Percentiles rank a stretch among this genome's conserved stretches.
Conservation (phyloP, 2,888 invertebrate species). For the Antheraea yamamai region DNA sequence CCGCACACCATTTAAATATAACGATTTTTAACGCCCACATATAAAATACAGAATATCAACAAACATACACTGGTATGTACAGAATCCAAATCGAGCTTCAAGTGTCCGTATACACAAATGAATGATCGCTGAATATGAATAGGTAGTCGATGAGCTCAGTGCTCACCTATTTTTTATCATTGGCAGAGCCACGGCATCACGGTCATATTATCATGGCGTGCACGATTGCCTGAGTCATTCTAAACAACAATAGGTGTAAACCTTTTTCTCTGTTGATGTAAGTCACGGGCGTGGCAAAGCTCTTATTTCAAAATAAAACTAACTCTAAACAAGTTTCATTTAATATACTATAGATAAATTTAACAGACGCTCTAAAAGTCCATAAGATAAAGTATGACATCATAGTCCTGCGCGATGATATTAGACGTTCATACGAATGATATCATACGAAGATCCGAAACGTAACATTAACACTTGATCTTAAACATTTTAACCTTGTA, state of each 20-base stretch:
- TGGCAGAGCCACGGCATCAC: slow-evolving; percentile 41
- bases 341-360: neutral
- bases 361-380: neutral
- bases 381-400: slow-evolving; percentile 43
- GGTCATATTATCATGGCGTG: slow-evolving; percentile 46
- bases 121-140: slow-evolving; percentile 41
- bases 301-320: neutral
- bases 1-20: slow-evolving; percentile 44
- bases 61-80: slow-evolving; percentile 39
- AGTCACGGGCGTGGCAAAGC: slow-evolving; percentile 15
- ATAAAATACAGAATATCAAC: slow-evolving; percentile 40
- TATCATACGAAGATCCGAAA: slow-evolving; percentile 39
- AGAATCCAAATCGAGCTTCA: slow-evolving; percentile 32
- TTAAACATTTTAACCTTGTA: slow-evolving; percentile 22
- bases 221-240: slow-evolving; percentile 48
- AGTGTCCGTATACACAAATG: slow-evolving; percentile 16
- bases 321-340: neutral
- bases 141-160: slow-evolving; percentile 59
- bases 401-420: slow-evolving; percentile 47
- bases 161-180: slow-evolving; percentile 61
- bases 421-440: slow-evolving; percentile 44
- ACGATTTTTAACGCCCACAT: slow-evolving; percentile 41
- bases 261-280: slow-evolving; percentile 12
- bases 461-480: slow-evolving; percentile 11
- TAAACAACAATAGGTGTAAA: slow-evolving; percentile 32